Conservation (phyloP, 2,113 vertebrate species). For the Brachyistius frenatus region DNA sequence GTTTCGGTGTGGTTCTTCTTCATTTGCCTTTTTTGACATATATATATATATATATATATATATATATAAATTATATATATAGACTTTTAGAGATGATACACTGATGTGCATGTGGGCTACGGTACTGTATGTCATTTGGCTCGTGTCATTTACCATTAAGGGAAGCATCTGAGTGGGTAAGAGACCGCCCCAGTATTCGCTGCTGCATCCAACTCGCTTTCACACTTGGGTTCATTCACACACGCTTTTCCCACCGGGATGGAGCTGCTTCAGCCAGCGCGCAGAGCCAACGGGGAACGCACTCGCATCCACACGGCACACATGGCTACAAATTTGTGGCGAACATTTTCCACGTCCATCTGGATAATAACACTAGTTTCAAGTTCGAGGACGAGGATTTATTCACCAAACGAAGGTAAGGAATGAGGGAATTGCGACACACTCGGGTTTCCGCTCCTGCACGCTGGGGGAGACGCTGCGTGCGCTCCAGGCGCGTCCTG, state of each 20-base stretch:
- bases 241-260: conserved; percentile 93
- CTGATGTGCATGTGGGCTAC: neutral
- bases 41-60: too few relatives aligned
- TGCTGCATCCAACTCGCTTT: conserved; percentile 73
- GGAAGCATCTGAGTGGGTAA: conserved; percentile 61
- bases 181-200: conserved; percentile 77
- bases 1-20: neutral
- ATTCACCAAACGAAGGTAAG: conserved; percentile 93
- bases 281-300: conserved; percentile 77
- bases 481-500: conserved; percentile 50
- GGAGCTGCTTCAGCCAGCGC: conserved; percentile 82
- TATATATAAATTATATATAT: too few relatives aligned
- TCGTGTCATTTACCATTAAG: conserved; percentile 61
- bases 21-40: neutral
- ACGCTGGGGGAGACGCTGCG: neutral
- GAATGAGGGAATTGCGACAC: conserved; percentile 48
- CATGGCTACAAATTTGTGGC: conserved; percentile 86
- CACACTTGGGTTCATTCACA: conserved; percentile 74
- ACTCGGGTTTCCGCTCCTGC: conserved; percentile 5
- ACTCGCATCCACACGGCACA: conserved; percentile 66
- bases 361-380: conserved; percentile 86
- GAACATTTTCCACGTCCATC: conserved; percentile 77
- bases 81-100: neutral
- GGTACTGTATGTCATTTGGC: conserved; percentile 34
- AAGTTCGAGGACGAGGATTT: conserved; percentile 89